A percentile compares a stretch with the other conserved stretches of the same genome.
Evolutionary conservation across 2,113 vertebrate genomes (phyloP).

Genomic region (Sceloporus undulatus): DNA sequence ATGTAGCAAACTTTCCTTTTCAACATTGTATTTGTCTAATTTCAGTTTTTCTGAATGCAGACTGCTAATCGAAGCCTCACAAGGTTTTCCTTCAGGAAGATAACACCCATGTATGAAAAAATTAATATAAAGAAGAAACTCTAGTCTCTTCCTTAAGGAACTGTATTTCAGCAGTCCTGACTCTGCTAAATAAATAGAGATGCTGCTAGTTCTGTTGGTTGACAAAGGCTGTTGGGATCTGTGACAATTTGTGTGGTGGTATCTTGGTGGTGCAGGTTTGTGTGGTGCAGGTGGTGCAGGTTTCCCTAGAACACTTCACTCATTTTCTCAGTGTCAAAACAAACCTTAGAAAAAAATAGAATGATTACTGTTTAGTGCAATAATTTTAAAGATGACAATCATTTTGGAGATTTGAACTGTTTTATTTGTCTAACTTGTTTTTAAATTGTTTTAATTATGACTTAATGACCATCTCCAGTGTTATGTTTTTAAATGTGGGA

Average conservation of each 20-base stretch:
- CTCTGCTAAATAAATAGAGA: background rate
- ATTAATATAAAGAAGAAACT: background rate
- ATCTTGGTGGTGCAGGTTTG: background rate
- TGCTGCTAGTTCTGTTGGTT: background rate
- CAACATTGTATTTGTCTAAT: background rate
- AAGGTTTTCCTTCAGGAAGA: background rate
- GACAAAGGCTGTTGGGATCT: background rate
- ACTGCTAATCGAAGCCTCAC: background rate
- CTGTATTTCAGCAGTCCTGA: background rate
- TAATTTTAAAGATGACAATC: too few species aligned
- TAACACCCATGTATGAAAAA: background rate
- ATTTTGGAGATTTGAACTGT: too few species aligned
- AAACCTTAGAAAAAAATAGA: too few species aligned
- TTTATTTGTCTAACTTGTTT: too few species aligned
- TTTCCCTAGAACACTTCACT: background rate
- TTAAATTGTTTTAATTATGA: too few species aligned
- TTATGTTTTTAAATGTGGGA: too few species aligned
- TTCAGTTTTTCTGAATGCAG: background rate
- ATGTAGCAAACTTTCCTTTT: background rate
- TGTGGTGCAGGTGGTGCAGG: too few species aligned
- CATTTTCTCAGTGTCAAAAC: background rate
- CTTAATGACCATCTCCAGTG: too few species aligned
- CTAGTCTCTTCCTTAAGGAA: background rate
- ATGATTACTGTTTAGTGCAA: too few species aligned
- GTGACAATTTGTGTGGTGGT: background rate